Percentiles rank a stretch among this genome's conserved stretches.
phyloP scores from a whole-genome alignment of 2,113 vertebrate species.

The Lepus americanus region DNA sequence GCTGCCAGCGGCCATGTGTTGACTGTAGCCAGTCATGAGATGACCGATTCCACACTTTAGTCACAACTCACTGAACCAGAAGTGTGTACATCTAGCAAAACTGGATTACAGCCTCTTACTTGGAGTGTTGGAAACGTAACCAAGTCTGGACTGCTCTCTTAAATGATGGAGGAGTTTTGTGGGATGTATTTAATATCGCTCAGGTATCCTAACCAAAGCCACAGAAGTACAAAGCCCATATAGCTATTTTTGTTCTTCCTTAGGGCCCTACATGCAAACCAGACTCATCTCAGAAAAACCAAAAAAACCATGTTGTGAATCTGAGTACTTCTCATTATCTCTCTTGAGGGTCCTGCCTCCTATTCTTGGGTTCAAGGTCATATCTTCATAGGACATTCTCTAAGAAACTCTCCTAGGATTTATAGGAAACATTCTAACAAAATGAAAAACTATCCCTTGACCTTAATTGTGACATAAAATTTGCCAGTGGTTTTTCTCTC shows the following conservation, averaged over 20 bases:
- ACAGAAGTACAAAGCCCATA: not conserved
- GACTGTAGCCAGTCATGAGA: not conserved
- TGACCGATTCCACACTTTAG: not conserved
- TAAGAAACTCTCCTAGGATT: not conserved
- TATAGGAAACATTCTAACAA: not conserved
- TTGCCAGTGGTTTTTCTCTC: not conserved
- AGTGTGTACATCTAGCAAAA: not conserved
- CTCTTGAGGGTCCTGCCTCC: not conserved
- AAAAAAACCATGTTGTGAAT: not conserved
- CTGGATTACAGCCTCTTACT: not conserved
- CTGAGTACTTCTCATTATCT: not conserved
- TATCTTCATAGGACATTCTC: not conserved
- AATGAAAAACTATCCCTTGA: slow-evolving; percentile 8
- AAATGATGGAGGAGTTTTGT: not conserved
- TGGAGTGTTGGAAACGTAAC: not conserved
- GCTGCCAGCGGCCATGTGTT: not conserved
- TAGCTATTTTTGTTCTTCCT: not conserved
- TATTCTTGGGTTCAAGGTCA: not conserved
- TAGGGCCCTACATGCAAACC: not conserved
- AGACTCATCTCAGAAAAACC: not conserved
- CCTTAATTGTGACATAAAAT: not conserved
- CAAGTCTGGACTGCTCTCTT: not conserved
- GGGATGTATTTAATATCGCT: not conserved
- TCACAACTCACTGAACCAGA: not conserved
- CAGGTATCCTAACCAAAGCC: not conserved